Evolutionary conservation across 2,888 invertebrate species (phyloP), one percentile per base, ranked within the genome.

Genomic region (Cerastoderma edule): DNA sequence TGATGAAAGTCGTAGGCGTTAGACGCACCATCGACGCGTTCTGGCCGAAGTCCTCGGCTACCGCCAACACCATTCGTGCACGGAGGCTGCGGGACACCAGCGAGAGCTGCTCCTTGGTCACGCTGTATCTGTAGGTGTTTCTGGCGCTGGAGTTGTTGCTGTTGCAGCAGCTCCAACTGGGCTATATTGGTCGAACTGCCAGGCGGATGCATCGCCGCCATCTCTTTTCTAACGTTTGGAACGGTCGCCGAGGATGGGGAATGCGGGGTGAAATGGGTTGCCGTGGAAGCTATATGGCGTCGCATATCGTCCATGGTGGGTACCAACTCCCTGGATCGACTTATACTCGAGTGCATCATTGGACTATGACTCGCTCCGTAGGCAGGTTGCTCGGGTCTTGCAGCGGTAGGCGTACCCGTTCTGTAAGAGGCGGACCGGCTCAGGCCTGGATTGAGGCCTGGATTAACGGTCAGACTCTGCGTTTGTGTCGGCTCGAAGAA

Each of bases 401-500:
- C 19, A 4, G n/a, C n/a, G n/a, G 2, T 39, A 3, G n/a, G 19
- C 13, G 60, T 24, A 22, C 0, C 33, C 10, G 22, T 19, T 35
- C 39, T 60, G 19, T 60, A 60, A 24, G 8, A n/a, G n/a, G n/a
- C 10, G 10, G 60, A n/a, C 39, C 60, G 35, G 19, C 27, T 60
- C 30, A 60, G 32, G 1, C 60, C 39, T n/a, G n/a, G n/a, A 44
- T 24, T 27, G 28, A 57, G 8, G 33, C 30, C 19, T 22, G 80
- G 63, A 22, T 67, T 75, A 1, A 81, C 73, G 22, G 81, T 81
- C 0, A 77, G 57, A 30, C 78, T 77, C 2, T 73, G 75, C 1
- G 60, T n/a, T n/a, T n/a, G n/a, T 10, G 73, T 75, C 19, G 81
- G 81, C 63, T 81, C 81, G 46, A 77, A 81, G 64, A 81, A 81